Evolutionary conservation across 1,140 invertebrate genomes (phyloP).

Genomic region (Andricus grossulariae): DNA sequence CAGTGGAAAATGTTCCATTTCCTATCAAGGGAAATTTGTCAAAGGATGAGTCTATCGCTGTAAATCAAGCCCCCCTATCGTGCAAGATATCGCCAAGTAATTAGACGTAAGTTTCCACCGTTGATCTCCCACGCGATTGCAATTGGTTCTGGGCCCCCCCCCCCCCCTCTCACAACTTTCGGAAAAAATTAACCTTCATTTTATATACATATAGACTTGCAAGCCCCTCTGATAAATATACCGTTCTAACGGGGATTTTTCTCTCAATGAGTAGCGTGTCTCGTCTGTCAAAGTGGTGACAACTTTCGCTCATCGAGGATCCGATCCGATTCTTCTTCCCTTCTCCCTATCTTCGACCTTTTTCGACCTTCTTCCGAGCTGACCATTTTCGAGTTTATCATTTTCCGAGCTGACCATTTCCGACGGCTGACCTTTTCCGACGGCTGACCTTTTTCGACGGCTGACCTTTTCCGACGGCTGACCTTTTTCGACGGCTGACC

Average conservation of each 20-base stretch:
- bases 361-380: too few relatives aligned
- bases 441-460: too few relatives aligned
- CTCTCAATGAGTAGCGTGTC: not conserved
- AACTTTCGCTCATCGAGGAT: not conserved
- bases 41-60: constrained; percentile 2
- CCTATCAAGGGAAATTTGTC: not conserved
- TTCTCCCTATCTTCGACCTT: too few relatives aligned
- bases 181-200: constrained; percentile 14
- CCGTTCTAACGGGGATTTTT: constrained; percentile 20
- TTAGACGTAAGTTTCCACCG: constrained; percentile 11
- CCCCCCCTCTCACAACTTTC: too few relatives aligned
- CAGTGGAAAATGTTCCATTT: not conserved
- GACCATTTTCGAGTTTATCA: too few relatives aligned
- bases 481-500: too few relatives aligned
- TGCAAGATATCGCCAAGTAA: not conserved
- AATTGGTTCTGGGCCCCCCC: not conserved
- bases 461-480: too few relatives aligned
- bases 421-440: too few relatives aligned
- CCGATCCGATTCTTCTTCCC: too few relatives aligned
- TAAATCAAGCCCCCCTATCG: constrained; percentile 7
- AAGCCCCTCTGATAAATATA: constrained; percentile 19
- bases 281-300: constrained; percentile 10
- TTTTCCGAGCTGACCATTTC: too few relatives aligned
- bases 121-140: not conserved
- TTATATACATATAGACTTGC: not conserved